A percentile compares a stretch with the other conserved stretches of the same genome.
phyloP scores from a whole-genome alignment of 2,888 invertebrate genomes.

The Pandemis corylana region DNA sequence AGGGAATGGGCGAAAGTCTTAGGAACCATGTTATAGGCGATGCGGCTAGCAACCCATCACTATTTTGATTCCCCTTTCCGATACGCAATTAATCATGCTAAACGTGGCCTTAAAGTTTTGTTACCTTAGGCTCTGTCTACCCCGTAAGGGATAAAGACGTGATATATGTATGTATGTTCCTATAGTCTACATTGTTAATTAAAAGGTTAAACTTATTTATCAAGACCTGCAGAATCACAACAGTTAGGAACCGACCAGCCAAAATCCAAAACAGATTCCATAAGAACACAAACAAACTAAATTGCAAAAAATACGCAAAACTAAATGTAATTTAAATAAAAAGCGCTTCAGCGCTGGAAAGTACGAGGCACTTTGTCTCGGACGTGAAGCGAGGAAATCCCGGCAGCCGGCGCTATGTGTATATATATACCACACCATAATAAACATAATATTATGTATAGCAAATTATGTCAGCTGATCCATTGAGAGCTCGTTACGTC shows the following conservation, averaged over 20 bases:
- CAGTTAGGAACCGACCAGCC: neutral
- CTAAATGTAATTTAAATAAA: constrained; percentile 25
- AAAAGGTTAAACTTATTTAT: too few relatives aligned
- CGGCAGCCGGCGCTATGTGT: constrained; percentile 48
- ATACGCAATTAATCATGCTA: too few relatives aligned
- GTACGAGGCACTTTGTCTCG: constrained; percentile 63
- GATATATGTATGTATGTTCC: too few relatives aligned
- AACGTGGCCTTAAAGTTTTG: too few relatives aligned
- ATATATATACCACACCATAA: constrained; percentile 55
- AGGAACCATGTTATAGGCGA: too few relatives aligned
- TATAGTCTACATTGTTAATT: too few relatives aligned
- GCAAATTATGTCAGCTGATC: constrained; percentile 78
- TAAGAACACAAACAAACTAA: neutral
- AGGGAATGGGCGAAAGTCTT: too few relatives aligned
- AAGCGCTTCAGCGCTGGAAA: constrained; percentile 40
- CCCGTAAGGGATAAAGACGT: too few relatives aligned
- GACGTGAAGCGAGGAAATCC: constrained; percentile 69
- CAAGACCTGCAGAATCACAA: neutral
- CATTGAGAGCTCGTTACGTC: constrained; percentile 33
- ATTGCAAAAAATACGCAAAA: neutral
- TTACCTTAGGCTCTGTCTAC: too few relatives aligned
- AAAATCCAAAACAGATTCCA: neutral
- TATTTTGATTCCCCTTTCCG: too few relatives aligned
- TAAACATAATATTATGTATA: constrained; percentile 53
- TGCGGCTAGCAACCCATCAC: too few relatives aligned